Base-by-base conservation (phyloP, 2,113 vertebrate genomes). In the Reinhardtius hippoglossoides region DNA sequence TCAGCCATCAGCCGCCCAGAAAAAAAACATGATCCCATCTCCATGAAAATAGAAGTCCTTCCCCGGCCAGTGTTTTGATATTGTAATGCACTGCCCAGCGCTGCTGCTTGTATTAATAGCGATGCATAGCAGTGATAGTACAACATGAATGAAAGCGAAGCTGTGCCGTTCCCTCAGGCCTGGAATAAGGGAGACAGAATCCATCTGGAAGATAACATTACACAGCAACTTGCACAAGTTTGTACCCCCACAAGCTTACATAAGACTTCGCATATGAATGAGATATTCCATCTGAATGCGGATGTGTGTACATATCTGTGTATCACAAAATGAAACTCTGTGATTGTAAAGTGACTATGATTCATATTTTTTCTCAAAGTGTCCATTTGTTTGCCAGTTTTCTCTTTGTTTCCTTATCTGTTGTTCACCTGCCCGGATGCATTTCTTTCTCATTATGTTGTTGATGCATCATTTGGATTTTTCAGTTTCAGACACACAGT, bases 191-290 rank as follows among this genome's bases (percentile, higher is more conserved):
- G 68, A 87, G 80, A 86, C 85, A 81, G 80, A 88, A 86, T 89
- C 87, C 88, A 86, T 92, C 90, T 89, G 90, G 63, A 81, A 92
- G 87, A 89, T 91, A 92, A 83, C 87, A 83, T 89, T 90, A 89
- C 89, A 79, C 82, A 80, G 82, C 80, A 88, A 82, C 88, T 90
- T 61, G 55, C 76, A 78, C 75, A 86, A 86, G 74, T 88, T 88
- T 85, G 83, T 86, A 87, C 72, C 84, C 86, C 83, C 74, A 85
- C 81, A 83, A 90, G 87, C 87, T 88, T 86, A 85, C 81, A 87
- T 84, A 78, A 84, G 69, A 68, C 77, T 80, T 67, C 81, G 84
- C 88, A 90, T 91, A 82, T 85, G 77, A 90, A 91, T 85, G 82
- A 90, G 85, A 54, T 67, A 40, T 73, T 81, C 50, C 82, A 56